A percentile compares a stretch with the other conserved stretches of the same genome.
Evolutionary conservation across 2,113 vertebrate species (phyloP).

Genomic region (Addax nasomaculatus): DNA sequence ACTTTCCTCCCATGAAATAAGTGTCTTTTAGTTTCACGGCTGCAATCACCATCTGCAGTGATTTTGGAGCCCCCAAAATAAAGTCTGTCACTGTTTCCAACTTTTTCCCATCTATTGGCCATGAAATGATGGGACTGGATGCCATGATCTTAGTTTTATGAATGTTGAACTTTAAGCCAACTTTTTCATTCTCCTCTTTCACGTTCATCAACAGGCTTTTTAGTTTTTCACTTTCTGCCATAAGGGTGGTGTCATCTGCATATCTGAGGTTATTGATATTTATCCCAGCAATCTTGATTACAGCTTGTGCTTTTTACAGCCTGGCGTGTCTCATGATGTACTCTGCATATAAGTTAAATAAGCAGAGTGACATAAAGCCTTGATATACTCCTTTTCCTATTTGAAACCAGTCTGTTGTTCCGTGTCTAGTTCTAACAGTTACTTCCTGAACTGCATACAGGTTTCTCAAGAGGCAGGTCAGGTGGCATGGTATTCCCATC

Average conservation of each 20-base stretch:
- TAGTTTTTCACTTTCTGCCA: neutral
- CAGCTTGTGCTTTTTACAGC: neutral
- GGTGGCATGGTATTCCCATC: neutral
- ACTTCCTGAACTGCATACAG: neutral
- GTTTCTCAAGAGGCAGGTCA: neutral
- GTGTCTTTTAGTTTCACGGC: accelerated
- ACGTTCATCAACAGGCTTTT: accelerated
- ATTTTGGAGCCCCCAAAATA: neutral
- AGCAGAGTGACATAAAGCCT: neutral
- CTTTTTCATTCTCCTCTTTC: neutral
- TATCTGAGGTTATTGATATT: neutral
- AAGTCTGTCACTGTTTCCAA: neutral
- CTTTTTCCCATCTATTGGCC: neutral
- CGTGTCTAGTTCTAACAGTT: neutral
- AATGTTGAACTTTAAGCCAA: neutral
- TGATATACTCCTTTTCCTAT: neutral
- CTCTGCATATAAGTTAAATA: neutral
- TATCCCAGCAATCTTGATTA: neutral
- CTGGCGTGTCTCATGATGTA: neutral
- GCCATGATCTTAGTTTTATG: neutral
- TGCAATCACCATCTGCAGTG: neutral
- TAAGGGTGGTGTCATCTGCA: neutral
- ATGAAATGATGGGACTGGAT: neutral
- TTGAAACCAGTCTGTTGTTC: neutral
- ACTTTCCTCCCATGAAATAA: neutral